Percentiles rank a stretch among this genome's conserved stretches.
Evolutionary conservation across 2,113 vertebrate genomes (phyloP).

Genomic region (Neolamprologus variostigma): DNA sequence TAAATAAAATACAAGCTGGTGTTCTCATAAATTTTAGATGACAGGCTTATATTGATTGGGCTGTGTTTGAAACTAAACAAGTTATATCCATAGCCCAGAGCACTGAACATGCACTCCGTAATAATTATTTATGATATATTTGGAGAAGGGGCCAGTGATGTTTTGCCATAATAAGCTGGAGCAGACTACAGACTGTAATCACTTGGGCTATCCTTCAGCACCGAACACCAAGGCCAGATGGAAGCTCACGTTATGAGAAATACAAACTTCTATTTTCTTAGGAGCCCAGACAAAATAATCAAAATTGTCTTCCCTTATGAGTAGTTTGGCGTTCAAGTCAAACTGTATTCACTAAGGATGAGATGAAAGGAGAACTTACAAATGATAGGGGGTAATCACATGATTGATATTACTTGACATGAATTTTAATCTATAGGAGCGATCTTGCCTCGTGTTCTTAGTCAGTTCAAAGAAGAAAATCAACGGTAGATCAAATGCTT

Average conservation of each 20-base stretch:
- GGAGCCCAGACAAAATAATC: background rate
- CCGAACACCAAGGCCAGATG: slow-evolving; percentile 23
- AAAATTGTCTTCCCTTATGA: background rate
- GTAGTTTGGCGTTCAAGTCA: background rate
- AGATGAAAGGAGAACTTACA: background rate
- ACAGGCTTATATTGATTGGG: slow-evolving; percentile 69
- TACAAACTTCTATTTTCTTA: background rate
- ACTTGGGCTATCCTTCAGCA: slow-evolving; percentile 29
- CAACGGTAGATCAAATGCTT: background rate
- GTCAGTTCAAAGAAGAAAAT: background rate
- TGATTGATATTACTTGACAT: background rate
- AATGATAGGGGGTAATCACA: background rate
- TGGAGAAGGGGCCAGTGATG: slow-evolving; percentile 55
- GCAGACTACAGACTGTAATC: slow-evolving; percentile 42
- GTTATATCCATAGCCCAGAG: slow-evolving; percentile 72
- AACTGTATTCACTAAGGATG: background rate
- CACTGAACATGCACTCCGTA: slow-evolving; percentile 55
- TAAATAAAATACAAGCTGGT: slow-evolving; percentile 65
- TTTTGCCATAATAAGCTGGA: slow-evolving; percentile 57
- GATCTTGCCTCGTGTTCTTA: background rate
- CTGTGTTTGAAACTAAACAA: slow-evolving; percentile 75
- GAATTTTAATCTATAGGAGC: background rate
- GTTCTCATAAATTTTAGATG: slow-evolving; percentile 76
- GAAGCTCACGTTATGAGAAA: slow-evolving; percentile 1
- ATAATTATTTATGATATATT: slow-evolving; percentile 76